Conservation (phyloP, 2,113 vertebrate genomes). For the Poeciliopsis occidentalis region DNA sequence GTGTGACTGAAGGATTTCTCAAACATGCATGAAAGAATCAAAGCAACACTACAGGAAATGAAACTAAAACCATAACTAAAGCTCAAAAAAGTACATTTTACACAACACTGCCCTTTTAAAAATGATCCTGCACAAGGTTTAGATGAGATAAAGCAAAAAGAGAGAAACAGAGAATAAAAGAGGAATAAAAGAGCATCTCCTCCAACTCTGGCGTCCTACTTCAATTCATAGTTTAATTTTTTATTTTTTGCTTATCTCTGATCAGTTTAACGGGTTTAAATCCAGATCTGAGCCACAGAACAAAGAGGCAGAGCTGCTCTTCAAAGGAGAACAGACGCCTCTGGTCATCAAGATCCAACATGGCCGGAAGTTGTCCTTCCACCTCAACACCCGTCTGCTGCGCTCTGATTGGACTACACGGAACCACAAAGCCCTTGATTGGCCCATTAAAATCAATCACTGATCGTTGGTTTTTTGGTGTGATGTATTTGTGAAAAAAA, state of each 20-base stretch:
- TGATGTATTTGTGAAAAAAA: too few species aligned
- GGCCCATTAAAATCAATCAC: constrained; percentile 1
- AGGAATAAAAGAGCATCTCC: not conserved
- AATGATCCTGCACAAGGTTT: not conserved
- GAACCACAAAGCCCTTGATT: constrained; percentile 2
- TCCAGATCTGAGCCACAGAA: constrained; percentile 10
- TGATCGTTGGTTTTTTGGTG: too few species aligned
- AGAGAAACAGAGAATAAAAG: too few species aligned
- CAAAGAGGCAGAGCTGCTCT: not conserved
- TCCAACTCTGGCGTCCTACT: constrained; percentile 11
- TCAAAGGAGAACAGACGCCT: constrained; percentile 26
- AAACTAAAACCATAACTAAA: too few species aligned
- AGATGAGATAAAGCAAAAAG: too few species aligned
- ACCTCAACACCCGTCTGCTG: not conserved
- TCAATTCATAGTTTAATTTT: constrained; percentile 13
- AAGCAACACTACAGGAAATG: too few species aligned
- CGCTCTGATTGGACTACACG: constrained; percentile 35
- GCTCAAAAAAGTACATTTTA: too few species aligned
- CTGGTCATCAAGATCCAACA: constrained; percentile 26
- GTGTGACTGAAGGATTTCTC: too few species aligned
- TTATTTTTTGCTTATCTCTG: not conserved
- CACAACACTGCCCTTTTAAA: too few species aligned
- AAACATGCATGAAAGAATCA: too few species aligned
- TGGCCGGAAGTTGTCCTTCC: not conserved
- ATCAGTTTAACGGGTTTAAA: constrained; percentile 30